Evolutionary conservation across 2,113 vertebrate species (phyloP).

Genomic region (Sula dactylatra): DNA sequence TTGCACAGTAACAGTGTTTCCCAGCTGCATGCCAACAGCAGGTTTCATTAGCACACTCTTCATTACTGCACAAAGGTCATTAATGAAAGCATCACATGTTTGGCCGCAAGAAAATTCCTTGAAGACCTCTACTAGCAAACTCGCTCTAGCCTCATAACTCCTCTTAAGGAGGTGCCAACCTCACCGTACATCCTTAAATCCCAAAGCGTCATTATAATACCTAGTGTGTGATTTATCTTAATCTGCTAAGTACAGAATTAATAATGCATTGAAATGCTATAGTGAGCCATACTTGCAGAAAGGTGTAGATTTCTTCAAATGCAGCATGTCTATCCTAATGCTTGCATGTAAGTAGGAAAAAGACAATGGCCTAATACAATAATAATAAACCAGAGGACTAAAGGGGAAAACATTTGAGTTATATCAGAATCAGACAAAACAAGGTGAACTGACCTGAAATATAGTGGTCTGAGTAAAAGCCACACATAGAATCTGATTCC

Average conservation of each 20-base stretch:
- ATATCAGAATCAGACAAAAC: background rate
- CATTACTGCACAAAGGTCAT: background rate
- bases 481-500: background rate
- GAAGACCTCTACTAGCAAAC: background rate
- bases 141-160: background rate
- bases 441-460: background rate
- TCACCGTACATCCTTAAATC: background rate
- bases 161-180: background rate
- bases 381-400: background rate
- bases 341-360: background rate
- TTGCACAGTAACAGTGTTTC: background rate
- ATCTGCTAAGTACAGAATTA: background rate
- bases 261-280: background rate
- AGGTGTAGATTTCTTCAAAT: background rate
- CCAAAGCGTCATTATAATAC: background rate
- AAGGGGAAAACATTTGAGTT: background rate
- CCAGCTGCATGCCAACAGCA: background rate
- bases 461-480: background rate
- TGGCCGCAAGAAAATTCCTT: background rate
- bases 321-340: background rate
- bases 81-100: background rate
- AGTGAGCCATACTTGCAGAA: background rate
- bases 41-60: constrained; percentile 28
- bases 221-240: background rate
- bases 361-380: background rate